Conservation (phyloP, 2,797 vertebrate genomes). For the Sebastolobus altivelis region DNA sequence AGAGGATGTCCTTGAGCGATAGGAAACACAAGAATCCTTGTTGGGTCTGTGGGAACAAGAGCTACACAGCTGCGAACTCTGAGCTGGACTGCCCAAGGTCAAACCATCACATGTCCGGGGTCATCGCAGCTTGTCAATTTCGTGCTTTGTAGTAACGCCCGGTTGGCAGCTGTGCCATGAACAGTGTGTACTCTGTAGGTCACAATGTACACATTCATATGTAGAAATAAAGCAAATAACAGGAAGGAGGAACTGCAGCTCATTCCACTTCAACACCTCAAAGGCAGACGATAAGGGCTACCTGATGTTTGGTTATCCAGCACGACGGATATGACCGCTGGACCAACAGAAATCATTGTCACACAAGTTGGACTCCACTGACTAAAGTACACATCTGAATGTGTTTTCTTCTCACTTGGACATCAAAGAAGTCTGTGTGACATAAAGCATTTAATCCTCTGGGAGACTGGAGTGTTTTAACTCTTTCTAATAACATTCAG, state of each 20-base stretch:
- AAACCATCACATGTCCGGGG: neutral
- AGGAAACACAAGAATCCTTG: slow-evolving; percentile 54
- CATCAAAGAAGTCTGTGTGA: slow-evolving; percentile 11
- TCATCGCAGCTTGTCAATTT: neutral
- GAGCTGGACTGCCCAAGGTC: slow-evolving; percentile 39
- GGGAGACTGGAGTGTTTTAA: slow-evolving; percentile 1
- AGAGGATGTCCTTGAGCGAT: slow-evolving; percentile 52
- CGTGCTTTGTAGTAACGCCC: neutral
- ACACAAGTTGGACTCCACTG: slow-evolving; percentile 9
- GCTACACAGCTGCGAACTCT: slow-evolving; percentile 22
- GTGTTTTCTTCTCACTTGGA: slow-evolving; percentile 7
- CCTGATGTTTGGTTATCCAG: slow-evolving; percentile 52
- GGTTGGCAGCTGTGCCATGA: slow-evolving; percentile 1
- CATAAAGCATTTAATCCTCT: slow-evolving; percentile 20
- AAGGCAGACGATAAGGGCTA: slow-evolving; percentile 21
- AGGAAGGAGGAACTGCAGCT: slow-evolving; percentile 70
- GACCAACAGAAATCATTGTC: slow-evolving; percentile 39
- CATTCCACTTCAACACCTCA: slow-evolving; percentile 72
- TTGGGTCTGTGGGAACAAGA: slow-evolving; percentile 59
- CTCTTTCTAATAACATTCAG: neutral
- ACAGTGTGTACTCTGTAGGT: slow-evolving; percentile 20
- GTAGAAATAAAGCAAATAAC: slow-evolving; percentile 49
- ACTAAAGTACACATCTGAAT: slow-evolving; percentile 12
- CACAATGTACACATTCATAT: slow-evolving; percentile 54
- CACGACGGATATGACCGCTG: slow-evolving; percentile 16